These are phyloP conservation scores for Noctua fimbriata DNA, from an alignment of 2,888 invertebrate species.

Conservation along the genomic window DNA sequence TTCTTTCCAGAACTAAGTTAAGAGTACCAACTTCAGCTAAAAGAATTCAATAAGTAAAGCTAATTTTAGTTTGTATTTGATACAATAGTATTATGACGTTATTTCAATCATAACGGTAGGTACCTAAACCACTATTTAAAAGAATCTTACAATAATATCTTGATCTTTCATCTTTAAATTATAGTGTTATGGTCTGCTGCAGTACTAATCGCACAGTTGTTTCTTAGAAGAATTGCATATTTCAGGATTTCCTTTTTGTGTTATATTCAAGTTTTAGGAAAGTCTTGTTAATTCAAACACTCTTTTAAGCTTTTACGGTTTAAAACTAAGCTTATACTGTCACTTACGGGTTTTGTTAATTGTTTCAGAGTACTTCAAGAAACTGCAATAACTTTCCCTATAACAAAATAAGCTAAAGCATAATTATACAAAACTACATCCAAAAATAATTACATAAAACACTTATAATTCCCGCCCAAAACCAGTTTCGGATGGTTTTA, in stretches of 20 bases:
- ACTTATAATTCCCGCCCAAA: slow-evolving; percentile 55
- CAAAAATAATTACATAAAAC: slow-evolving; percentile 45
- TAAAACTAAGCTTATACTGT: too few species aligned
- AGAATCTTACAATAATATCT: neutral
- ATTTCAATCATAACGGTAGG: neutral
- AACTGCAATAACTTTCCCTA: neutral
- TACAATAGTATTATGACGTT: neutral
- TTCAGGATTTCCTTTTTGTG: neutral
- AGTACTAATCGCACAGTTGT: neutral
- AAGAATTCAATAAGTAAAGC: neutral
- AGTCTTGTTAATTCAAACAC: neutral
- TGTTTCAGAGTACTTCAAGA: neutral
- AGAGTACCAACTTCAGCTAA: neutral
- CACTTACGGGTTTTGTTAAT: too few species aligned
- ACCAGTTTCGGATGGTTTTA: slow-evolving; percentile 70
- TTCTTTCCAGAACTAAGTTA: neutral
- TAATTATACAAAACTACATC: slow-evolving; percentile 12
- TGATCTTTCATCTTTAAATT: neutral
- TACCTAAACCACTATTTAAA: too few species aligned
- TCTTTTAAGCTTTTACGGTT: too few species aligned
- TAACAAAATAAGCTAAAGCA: neutral
- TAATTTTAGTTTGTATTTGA: neutral
- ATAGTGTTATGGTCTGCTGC: too few species aligned
- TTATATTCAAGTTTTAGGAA: neutral
- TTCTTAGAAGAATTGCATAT: too few species aligned